Evolutionary conservation across 2,888 invertebrate species (phyloP).

Genomic region (Lasioglossum marginatum): DNA sequence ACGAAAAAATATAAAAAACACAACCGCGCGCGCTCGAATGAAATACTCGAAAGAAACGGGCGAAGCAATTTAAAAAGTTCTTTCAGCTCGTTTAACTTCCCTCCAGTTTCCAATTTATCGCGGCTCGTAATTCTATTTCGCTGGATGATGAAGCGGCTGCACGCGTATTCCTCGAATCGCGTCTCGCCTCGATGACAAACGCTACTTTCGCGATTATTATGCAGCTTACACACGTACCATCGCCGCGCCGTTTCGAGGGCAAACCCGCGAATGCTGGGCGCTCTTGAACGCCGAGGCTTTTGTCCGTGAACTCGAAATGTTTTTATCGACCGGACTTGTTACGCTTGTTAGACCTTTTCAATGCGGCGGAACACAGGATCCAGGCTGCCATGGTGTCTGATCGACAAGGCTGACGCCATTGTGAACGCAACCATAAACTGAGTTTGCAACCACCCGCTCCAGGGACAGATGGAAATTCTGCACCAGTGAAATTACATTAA

Average conservation of each 20-base stretch:
- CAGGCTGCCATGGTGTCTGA: conserved; percentile 17
- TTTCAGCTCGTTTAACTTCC: conserved; percentile 12
- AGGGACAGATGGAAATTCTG: conserved; percentile 66
- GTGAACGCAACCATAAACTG: conserved; percentile 47
- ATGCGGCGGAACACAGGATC: not conserved
- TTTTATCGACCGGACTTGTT: conserved; percentile 39
- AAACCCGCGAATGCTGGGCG: not conserved
- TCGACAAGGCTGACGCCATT: conserved; percentile 38
- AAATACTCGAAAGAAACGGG: conserved; percentile 15
- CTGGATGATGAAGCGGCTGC: conserved; percentile 17
- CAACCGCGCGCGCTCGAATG: not conserved
- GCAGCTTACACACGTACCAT: conserved; percentile 17
- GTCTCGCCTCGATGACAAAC: conserved; percentile 16
- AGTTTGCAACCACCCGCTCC: conserved; percentile 21
- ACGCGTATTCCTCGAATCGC: conserved; percentile 7
- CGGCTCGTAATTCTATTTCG: conserved; percentile 38
- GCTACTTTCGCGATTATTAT: conserved; percentile 37
- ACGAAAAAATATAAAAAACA: too few species aligned
- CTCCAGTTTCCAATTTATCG: conserved; percentile 32
- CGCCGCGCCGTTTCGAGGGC: not conserved
- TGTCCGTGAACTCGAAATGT: not conserved
- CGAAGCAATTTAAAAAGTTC: conserved; percentile 28
- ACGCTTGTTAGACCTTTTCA: conserved; percentile 24
- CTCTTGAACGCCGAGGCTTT: conserved; percentile 2
- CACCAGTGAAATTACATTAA: conserved; percentile 70